Base-by-base conservation (phyloP, 2,797 vertebrate genomes). In the Helicolenus hilgendorfi region DNA sequence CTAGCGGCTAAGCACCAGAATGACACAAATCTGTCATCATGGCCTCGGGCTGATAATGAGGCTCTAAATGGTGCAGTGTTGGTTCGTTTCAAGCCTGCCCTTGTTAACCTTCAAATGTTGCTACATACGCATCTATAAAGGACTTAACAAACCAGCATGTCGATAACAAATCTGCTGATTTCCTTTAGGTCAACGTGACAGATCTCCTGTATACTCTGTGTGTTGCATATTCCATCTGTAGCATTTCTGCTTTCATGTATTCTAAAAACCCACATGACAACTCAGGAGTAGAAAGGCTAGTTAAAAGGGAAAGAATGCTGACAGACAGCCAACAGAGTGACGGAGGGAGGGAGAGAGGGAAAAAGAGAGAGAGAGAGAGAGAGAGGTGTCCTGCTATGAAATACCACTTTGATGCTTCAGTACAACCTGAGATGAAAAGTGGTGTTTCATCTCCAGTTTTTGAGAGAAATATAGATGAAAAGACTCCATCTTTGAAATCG, bases 381-480 rank as follows among this genome's bases (percentile, higher is more conserved):
- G 60, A 75, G 31, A 6, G 58, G 45, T 49, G 49, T 79, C 78
- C 84, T 72, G 68, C 78, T 87, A 88, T 91, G 83, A 87, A 88
- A 89, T 65, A 26, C 59, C 67, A 83, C 92, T 96, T 94, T 96
- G 94, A 96, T 94, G 93, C 82, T 49, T 90, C 70, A 41, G 70
- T 75, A 78, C 72, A 90, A 88, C 84, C 82, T 88, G 83, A 88
- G 81, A 92, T 91, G 78, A 94, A 93, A 95, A 79, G 85, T 2
- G 11, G 18, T 71, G 92, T 91, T 93, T 94, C 81, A 93, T 91
- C 87, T 90, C 59, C 53, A 63, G 60, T 63, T 87, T 92, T 89
- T 79, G 56, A 87, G 77, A 72, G 60, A 86, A 85, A 89, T 77
- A 73, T 7, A 75, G 64, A 93, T 90, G 68, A 85, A 94, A 87